Base-by-base conservation (phyloP, 2,888 invertebrate species). In the Chrysolina oricalcia region DNA sequence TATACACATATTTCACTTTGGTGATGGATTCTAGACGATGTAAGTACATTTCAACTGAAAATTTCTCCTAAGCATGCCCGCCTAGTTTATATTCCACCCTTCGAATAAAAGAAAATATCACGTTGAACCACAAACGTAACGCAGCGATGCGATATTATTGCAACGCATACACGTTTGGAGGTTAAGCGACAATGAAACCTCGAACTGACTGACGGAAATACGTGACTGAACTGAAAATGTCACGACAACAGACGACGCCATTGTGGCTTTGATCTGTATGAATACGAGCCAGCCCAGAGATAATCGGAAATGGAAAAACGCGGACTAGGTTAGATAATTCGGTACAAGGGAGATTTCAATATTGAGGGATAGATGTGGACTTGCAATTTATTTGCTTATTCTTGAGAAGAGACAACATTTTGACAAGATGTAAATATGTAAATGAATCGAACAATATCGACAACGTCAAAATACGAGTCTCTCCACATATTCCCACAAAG, bases 221-320 rank as follows among this genome's bases (percentile, higher is more conserved):
- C 80, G 80, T 80, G 80, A 74, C 72, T 41, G 74, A 77, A 79
- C 77, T 79, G 66, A 75, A 70, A 80, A 80, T 79, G 72, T 41
- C 70, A 70, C 77, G 72, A 78, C 68, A 71, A 76, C 65, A 76
- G 76, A 76, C 76, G 73, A 75, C 56, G 64, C 56, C 72, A 53
- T 75, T 67, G 74, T 68, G 40, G 64, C 40, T 53, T 43, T 64
- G 65, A 68, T 53, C 53, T 53, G 8, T 53, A 53, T 53, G 64
- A n/a, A 27, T 23, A 59, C 35, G n/a, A 6, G 59, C 23, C 21
- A 21, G 46, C 43, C 43, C 11, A 19, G 23, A 53, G 53, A 19
- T 21, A n/a, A 40, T 27, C 46, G 17, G 35, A 46, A n/a, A 27
- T 66, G 66, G 9, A 66, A 66, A 46, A 27, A 21, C 21, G 21